A percentile compares a stretch with the other conserved stretches of the same genome.
phyloP scores from a whole-genome alignment of 2,888 invertebrate species.

The Oligia fasciuncula region DNA sequence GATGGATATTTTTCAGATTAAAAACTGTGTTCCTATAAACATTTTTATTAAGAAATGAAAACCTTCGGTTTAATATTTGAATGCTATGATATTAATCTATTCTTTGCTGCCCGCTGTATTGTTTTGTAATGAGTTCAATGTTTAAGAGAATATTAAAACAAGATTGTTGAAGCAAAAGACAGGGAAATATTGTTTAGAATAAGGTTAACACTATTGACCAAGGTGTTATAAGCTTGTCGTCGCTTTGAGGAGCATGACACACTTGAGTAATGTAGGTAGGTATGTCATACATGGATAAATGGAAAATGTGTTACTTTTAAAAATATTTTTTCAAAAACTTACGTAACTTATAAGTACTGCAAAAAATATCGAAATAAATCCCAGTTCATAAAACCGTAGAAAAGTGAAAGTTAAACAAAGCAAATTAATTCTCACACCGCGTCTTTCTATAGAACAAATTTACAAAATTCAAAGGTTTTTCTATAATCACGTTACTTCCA shows the following conservation, averaged over 20 bases:
- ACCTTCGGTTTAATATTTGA: constrained; percentile 22
- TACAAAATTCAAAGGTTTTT: neutral
- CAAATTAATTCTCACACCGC: neutral
- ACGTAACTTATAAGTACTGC: accelerated
- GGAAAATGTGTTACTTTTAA: accelerated
- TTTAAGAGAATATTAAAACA: constrained; percentile 25
- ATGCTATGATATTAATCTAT: constrained; percentile 49
- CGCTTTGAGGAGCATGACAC: neutral
- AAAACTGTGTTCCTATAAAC: constrained; percentile 15
- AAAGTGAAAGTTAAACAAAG: neutral
- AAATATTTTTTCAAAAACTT: neutral
- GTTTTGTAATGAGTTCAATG: constrained; percentile 39
- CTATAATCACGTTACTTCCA: neutral
- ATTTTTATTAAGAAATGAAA: constrained; percentile 38
- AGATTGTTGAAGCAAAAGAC: constrained; percentile 19
- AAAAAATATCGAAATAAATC: neutral
- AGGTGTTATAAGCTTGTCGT: neutral
- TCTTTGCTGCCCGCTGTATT: constrained; percentile 37
- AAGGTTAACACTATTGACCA: constrained; percentile 10
- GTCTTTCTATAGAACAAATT: neutral
- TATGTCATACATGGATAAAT: neutral
- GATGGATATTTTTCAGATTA: constrained; percentile 1
- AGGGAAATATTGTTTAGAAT: constrained; percentile 21
- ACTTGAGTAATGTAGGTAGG: neutral
- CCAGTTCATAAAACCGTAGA: neutral